A percentile compares a stretch with the other conserved stretches of the same genome.
These are phyloP conservation scores for Acanthurus leucopareius DNA, from an alignment of 2,797 vertebrate species.

Conservation along the genomic window DNA sequence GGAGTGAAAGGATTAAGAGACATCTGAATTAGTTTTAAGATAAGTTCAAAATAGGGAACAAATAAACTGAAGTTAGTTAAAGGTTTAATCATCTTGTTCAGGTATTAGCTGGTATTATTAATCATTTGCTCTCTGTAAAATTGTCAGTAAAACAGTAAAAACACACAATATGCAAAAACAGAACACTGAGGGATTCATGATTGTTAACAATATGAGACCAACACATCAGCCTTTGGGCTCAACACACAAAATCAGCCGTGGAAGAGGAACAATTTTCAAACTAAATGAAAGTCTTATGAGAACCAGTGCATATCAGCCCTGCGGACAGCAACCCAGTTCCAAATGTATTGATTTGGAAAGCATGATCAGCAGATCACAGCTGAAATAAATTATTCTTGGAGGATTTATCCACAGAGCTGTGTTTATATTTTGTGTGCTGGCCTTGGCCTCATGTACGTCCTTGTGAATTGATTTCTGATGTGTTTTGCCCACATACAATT, in stretches of 20 bases:
- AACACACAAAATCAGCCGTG: neutral
- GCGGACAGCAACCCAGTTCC: neutral
- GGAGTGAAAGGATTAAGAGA: neutral
- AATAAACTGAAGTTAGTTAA: neutral
- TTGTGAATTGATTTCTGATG: neutral
- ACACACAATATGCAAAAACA: too few relatives aligned
- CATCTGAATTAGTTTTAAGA: neutral
- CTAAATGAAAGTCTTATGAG: neutral
- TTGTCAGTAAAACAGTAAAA: neutral
- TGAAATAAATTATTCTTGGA: neutral
- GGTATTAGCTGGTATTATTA: neutral
- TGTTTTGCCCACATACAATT: neutral
- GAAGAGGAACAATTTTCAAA: constrained; percentile 1
- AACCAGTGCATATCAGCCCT: neutral
- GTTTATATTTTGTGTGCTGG: neutral
- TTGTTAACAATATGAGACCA: neutral
- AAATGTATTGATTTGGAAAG: neutral
- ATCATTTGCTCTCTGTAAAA: neutral
- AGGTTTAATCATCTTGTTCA: neutral
- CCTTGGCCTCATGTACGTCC: neutral
- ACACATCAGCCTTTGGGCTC: neutral
- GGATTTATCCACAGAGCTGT: neutral
- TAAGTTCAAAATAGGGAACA: neutral
- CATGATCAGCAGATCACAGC: neutral
- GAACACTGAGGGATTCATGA: neutral